phyloP scores from a whole-genome alignment of 2,797 vertebrate genomes.

The Propithecus deckenii region DNA sequence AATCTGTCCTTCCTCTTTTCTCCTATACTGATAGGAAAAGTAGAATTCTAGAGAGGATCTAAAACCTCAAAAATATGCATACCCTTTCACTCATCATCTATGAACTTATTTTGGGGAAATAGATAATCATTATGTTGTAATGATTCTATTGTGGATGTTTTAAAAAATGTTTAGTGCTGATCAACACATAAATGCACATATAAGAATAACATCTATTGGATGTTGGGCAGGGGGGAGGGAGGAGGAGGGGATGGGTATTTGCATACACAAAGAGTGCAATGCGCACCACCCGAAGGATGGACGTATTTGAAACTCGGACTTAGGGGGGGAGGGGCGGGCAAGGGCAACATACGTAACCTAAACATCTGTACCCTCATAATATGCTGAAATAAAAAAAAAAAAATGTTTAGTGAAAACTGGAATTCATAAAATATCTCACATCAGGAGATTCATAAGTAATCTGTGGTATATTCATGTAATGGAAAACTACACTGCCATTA shows the following conservation, averaged over 20 bases:
- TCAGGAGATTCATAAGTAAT: not conserved
- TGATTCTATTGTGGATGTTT: not conserved
- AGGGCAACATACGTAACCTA: too few species aligned
- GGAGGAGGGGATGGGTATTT: too few species aligned
- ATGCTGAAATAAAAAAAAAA: too few species aligned
- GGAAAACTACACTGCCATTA: not conserved
- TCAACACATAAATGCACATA: too few species aligned
- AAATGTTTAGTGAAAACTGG: not conserved
- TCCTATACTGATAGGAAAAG: not conserved
- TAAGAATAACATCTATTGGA: too few species aligned
- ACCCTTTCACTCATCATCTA: not conserved
- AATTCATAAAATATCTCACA: conserved; percentile 15
- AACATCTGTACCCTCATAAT: too few species aligned
- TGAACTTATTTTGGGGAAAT: not conserved
- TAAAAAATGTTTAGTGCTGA: not conserved
- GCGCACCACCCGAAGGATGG: too few species aligned
- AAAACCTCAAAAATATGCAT: conserved; percentile 14
- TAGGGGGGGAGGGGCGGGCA: too few species aligned
- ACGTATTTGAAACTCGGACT: too few species aligned
- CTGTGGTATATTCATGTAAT: not conserved
- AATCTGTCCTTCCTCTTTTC: not conserved
- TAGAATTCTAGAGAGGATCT: not conserved
- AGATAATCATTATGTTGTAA: conserved; percentile 7
- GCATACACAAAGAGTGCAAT: too few species aligned
- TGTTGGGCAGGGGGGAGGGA: too few species aligned